A percentile compares a stretch with the other conserved stretches of the same genome.
These are phyloP conservation scores for Clarias macrocephalus DNA, from an alignment of 2,113 vertebrate species.

Conservation along the genomic window DNA sequence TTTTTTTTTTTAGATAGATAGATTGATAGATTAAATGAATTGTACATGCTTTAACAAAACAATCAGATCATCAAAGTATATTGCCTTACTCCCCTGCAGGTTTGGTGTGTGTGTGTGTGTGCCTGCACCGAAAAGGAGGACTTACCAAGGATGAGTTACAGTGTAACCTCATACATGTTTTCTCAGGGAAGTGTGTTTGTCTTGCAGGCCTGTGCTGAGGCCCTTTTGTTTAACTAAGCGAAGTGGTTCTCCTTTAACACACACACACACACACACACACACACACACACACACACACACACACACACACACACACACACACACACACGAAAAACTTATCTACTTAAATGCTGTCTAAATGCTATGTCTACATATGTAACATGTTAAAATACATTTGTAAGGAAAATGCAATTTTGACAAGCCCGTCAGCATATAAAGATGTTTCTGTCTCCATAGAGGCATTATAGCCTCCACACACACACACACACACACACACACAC, in stretches of 20 bases:
- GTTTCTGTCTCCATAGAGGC: neutral
- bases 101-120: slow-evolving; percentile 50
- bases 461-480: neutral
- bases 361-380: neutral
- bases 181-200: slow-evolving; percentile 77
- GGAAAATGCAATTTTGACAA: neutral
- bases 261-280: neutral
- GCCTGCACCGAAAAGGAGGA: slow-evolving; percentile 53
- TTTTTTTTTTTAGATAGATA: neutral
- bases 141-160: slow-evolving; percentile 68
- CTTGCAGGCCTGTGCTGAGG: slow-evolving; percentile 71
- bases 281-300: slow-evolving; percentile 31
- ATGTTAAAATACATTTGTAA: neutral
- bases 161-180: slow-evolving; percentile 75
- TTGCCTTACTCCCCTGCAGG: slow-evolving; percentile 67
- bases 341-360: neutral
- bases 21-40: slow-evolving; percentile 16
- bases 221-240: slow-evolving; percentile 77
- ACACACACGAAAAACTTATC: neutral
- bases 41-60: slow-evolving; percentile 29
- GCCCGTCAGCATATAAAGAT: neutral
- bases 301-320: slow-evolving; percentile 46
- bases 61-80: slow-evolving; percentile 67
- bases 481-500: no score
- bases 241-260: slow-evolving; percentile 68